phyloP scores from a whole-genome alignment of 2,113 vertebrate species.

The Blennius ocellaris region DNA sequence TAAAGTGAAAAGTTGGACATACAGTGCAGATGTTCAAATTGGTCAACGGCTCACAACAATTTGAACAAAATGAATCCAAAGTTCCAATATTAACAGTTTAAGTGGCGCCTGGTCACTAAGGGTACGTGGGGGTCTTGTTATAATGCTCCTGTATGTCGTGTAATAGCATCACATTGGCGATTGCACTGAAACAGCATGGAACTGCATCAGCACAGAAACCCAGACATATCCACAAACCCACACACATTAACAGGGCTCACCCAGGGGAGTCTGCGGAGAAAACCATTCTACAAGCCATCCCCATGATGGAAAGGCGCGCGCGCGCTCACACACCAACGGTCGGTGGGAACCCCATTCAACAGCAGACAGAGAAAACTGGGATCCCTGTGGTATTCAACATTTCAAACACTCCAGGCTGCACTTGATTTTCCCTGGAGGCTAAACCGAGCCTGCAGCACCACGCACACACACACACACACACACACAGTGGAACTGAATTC shows the following conservation, averaged over 20 bases:
- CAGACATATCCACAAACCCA: conserved; percentile 37
- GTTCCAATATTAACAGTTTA: neutral
- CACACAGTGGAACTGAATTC: conserved; percentile 22
- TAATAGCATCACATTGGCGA: neutral
- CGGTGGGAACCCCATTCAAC: conserved; percentile 24
- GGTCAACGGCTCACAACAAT: no score
- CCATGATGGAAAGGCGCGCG: conserved; percentile 51
- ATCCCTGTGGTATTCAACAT: conserved; percentile 57
- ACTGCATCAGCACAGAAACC: conserved; percentile 25
- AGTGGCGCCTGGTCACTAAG: neutral
- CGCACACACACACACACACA: conserved; percentile 44
- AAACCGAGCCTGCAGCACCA: conserved; percentile 15
- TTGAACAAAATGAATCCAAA: no score
- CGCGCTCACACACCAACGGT: conserved; percentile 20
- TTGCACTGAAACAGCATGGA: conserved; percentile 4
- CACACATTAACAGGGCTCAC: conserved; percentile 44
- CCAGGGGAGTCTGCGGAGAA: conserved; percentile 56
- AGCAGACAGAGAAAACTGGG: conserved; percentile 45
- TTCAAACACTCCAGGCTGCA: conserved; percentile 64
- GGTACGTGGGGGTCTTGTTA: neutral
- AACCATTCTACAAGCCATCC: conserved; percentile 47
- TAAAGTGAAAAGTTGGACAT: neutral
- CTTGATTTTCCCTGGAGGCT: conserved; percentile 55
- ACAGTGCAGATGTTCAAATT: neutral
- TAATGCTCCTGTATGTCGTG: neutral